Evolutionary conservation across 2,888 invertebrate species (phyloP).

Genomic region (Lasioglossum morio): DNA sequence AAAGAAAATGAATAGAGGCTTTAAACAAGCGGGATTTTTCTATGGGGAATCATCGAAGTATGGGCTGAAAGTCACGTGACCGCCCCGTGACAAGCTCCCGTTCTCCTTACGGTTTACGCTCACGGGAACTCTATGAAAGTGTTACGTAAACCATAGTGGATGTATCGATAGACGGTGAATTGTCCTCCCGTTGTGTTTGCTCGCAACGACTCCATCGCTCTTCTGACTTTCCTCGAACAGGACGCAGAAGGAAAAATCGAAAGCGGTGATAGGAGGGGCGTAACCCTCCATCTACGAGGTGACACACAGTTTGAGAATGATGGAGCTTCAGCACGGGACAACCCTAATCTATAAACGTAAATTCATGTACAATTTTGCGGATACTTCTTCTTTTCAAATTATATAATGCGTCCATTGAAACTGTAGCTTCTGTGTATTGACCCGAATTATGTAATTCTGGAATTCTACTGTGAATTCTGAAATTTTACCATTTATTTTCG

Average conservation of each 20-base stretch:
- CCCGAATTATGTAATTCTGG: not conserved
- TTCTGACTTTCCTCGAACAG: constrained; percentile 18
- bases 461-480: not conserved
- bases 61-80: not conserved
- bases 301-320: constrained; percentile 40
- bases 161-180: constrained; percentile 66
- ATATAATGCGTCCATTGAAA: not conserved
- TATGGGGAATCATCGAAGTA: not conserved
- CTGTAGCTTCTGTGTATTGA: not conserved
- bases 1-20: not conserved
- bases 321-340: constrained; percentile 5
- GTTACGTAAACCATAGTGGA: constrained; percentile 58
- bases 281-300: constrained; percentile 44
- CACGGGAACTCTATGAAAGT: constrained; percentile 28
- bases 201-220: constrained; percentile 32
- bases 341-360: not conserved
- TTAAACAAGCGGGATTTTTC: not conserved
- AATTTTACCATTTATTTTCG: not conserved
- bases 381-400: not conserved
- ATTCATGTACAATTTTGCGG: not conserved
- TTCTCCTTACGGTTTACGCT: constrained; percentile 17
- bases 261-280: constrained; percentile 29
- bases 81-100: not conserved
- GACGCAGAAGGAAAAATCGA: not conserved
- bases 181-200: constrained; percentile 61